These are phyloP conservation scores for Chloroceryle inda DNA, from an alignment of 2,797 vertebrate species.

Conservation along the genomic window DNA sequence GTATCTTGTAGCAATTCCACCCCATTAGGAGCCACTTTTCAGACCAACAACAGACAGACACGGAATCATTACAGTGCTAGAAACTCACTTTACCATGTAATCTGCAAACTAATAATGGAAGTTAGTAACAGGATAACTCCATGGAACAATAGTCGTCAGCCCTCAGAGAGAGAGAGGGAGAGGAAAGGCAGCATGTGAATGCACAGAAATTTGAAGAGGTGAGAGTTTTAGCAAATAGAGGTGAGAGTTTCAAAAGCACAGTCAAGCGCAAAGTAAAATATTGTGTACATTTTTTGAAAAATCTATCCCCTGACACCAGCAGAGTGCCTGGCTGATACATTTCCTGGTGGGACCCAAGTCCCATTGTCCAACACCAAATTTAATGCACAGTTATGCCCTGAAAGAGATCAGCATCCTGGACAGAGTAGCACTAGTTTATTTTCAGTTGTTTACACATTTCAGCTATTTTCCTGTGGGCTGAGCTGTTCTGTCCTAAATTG, in stretches of 20 bases:
- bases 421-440: not conserved
- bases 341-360: not conserved
- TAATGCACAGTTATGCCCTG: not conserved
- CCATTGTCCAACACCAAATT: not conserved
- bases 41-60: not conserved
- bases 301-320: not conserved
- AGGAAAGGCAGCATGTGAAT: not conserved
- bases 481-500: not conserved
- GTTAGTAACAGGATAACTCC: not conserved
- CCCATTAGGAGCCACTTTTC: not conserved
- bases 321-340: not conserved
- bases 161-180: too few relatives aligned
- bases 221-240: not conserved
- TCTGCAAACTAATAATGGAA: not conserved
- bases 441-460: slow-evolving; percentile 26
- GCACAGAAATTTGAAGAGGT: not conserved
- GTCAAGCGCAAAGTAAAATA: not conserved
- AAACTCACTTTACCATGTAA: not conserved
- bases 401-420: not conserved
- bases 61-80: not conserved
- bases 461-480: not conserved
- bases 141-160: not conserved
- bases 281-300: not conserved
- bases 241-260: not conserved
- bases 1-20: not conserved